Conservation (phyloP, 2,113 vertebrate genomes). For the Chionodraco myersi region DNA sequence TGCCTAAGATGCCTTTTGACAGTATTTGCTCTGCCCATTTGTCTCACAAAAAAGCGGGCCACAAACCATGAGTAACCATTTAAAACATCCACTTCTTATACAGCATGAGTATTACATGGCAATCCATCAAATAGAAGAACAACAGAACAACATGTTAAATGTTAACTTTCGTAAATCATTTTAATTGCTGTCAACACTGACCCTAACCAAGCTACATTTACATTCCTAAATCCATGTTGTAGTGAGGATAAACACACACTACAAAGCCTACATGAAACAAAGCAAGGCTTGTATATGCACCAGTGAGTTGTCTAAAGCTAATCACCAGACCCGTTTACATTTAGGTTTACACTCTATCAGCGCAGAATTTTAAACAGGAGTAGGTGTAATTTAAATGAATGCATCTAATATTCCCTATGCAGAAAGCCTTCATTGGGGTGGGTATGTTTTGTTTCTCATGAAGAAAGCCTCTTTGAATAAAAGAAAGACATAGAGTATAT, state of each 20-base stretch:
- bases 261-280: no score
- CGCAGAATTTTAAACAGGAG: constrained; percentile 22
- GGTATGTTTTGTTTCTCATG: constrained; percentile 39
- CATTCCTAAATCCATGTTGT: not conserved
- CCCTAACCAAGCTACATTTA: no score
- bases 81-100: no score
- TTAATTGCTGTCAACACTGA: no score
- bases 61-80: no score
- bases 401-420: constrained; percentile 20
- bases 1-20: no score
- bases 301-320: not conserved
- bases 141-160: not conserved
- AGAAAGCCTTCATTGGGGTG: constrained; percentile 28
- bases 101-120: no score
- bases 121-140: no score
- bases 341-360: not conserved
- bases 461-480: constrained; percentile 15
- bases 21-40: no score
- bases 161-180: no score
- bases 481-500: constrained; percentile 6
- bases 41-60: no score
- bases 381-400: constrained; percentile 31
- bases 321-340: constrained; percentile 9
- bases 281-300: not conserved
- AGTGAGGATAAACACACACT: no score